Percentiles rank a stretch among this genome's conserved stretches.
These are phyloP conservation scores for Scaptomyza reducta DNA, from an alignment of 2,888 invertebrate genomes.

Conservation along the genomic window DNA sequence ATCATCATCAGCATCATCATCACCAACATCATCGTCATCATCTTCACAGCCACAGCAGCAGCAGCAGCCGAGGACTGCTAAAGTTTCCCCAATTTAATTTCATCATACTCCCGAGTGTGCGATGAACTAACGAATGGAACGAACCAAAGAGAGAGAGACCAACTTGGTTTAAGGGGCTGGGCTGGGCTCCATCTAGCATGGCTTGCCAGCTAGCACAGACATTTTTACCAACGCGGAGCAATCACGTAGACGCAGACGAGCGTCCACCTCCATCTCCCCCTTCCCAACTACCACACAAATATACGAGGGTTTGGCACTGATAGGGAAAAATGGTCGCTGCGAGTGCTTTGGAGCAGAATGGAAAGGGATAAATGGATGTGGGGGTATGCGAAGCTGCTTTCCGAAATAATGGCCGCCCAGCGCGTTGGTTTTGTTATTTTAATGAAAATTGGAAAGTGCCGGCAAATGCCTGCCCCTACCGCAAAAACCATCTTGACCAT, in stretches of 20 bases:
- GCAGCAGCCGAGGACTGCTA: constrained; percentile 57
- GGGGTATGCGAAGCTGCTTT: constrained; percentile 30
- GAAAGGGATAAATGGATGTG: background rate
- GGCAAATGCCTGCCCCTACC: constrained; percentile 58
- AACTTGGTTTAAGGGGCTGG: constrained; percentile 15
- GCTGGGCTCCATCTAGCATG: constrained; percentile 30
- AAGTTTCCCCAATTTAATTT: constrained; percentile 83
- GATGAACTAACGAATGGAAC: constrained; percentile 77
- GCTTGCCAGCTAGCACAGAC: constrained; percentile 51
- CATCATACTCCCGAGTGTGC: constrained; percentile 79
- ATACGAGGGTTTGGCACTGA: constrained; percentile 36
- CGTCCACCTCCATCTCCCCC: background rate
- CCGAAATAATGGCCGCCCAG: constrained; percentile 51
- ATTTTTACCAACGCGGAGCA: constrained; percentile 62
- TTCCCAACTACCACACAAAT: constrained; percentile 4
- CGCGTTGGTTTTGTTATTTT: constrained; percentile 78
- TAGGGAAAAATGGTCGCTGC: constrained; percentile 40
- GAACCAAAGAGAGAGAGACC: constrained; percentile 44
- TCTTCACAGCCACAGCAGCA: constrained; percentile 15
- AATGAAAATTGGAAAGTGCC: constrained; percentile 82
- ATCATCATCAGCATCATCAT: constrained; percentile 40
- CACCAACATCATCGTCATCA: constrained; percentile 39
- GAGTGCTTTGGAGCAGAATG: constrained; percentile 1
- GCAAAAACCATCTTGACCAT: constrained; percentile 54
- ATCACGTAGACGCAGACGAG: constrained; percentile 66